phyloP scores from a whole-genome alignment of 2,888 invertebrate species.

The Proisotoma minuta region DNA sequence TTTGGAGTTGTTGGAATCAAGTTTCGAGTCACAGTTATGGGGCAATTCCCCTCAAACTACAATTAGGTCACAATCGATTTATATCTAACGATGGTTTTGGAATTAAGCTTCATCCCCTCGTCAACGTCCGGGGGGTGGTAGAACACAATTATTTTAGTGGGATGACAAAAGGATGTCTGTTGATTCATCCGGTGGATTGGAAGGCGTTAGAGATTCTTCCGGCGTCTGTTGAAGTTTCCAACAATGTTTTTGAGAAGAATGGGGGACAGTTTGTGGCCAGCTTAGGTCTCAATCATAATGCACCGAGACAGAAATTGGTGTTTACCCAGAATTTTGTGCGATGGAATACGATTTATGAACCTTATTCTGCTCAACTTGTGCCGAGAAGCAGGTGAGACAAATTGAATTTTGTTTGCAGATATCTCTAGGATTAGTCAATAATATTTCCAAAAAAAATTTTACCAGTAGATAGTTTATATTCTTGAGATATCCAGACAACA shows the following conservation, averaged over 20 bases:
- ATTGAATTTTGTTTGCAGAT: too few species aligned
- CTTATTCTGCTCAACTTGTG: conserved; percentile 70
- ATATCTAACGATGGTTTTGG: conserved; percentile 66
- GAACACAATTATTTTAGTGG: conserved; percentile 88
- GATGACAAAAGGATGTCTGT: conserved; percentile 67
- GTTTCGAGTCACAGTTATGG: conserved; percentile 27
- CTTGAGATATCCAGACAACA: too few species aligned
- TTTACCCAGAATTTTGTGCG: conserved; percentile 84
- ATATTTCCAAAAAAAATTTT: too few species aligned
- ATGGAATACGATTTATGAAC: conserved; percentile 79
- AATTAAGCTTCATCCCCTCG: conserved; percentile 72
- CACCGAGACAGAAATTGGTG: conserved; percentile 70
- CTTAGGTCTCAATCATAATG: conserved; percentile 81
- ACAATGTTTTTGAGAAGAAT: conserved; percentile 87
- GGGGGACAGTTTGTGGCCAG: conserved; percentile 81
- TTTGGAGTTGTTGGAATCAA: conserved; percentile 73
- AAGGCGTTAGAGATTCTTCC: conserved; percentile 76
- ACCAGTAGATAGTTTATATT: too few species aligned
- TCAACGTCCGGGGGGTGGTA: conserved; percentile 71
- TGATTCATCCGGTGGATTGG: conserved; percentile 72
- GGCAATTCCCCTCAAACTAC: conserved; percentile 56
- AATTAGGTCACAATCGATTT: conserved; percentile 82
- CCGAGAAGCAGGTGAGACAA: too few species aligned
- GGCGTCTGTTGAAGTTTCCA: conserved; percentile 66
- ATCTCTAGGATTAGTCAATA: too few species aligned